phyloP scores from a whole-genome alignment of 2,888 invertebrate genomes.

The Escarpia spicata region DNA sequence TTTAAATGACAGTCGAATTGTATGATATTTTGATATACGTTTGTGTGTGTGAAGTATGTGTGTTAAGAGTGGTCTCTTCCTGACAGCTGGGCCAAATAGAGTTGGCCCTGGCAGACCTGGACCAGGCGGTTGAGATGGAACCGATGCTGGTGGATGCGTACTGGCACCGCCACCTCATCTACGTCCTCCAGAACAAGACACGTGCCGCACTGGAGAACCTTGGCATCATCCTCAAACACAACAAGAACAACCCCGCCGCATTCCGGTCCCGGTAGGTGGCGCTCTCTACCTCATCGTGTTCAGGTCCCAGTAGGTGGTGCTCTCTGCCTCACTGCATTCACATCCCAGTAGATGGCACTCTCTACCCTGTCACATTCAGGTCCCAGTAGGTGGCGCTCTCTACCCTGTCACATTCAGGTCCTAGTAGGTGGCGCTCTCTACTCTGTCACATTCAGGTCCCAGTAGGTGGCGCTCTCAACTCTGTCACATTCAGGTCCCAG shows the following conservation, averaged over 20 bases:
- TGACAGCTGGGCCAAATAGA: slow-evolving; percentile 57
- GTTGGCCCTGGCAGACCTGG: slow-evolving; percentile 42
- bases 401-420: too few species aligned
- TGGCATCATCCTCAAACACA: slow-evolving; percentile 59
- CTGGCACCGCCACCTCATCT: slow-evolving; percentile 65
- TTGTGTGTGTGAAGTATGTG: too few species aligned
- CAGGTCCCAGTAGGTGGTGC: background rate
- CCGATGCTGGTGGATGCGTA: slow-evolving; percentile 62
- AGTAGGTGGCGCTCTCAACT: too few species aligned
- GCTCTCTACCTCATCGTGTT: background rate
- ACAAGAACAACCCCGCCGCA: slow-evolving; percentile 59
- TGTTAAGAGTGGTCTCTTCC: background rate
- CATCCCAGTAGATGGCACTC: too few species aligned
- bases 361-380: too few species aligned
- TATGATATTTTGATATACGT: too few species aligned
- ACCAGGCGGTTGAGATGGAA: slow-evolving; percentile 58
- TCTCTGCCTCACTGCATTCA: background rate
- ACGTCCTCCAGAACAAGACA: slow-evolving; percentile 59
- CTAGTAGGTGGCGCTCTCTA: too few species aligned
- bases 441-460: too few species aligned
- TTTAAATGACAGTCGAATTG: too few species aligned
- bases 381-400: too few species aligned
- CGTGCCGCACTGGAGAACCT: slow-evolving; percentile 62
- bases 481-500: too few species aligned
- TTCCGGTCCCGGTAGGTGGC: slow-evolving; percentile 59